Evolutionary conservation across 2,113 vertebrate genomes (phyloP).

Genomic region (Tachycineta bicolor): DNA sequence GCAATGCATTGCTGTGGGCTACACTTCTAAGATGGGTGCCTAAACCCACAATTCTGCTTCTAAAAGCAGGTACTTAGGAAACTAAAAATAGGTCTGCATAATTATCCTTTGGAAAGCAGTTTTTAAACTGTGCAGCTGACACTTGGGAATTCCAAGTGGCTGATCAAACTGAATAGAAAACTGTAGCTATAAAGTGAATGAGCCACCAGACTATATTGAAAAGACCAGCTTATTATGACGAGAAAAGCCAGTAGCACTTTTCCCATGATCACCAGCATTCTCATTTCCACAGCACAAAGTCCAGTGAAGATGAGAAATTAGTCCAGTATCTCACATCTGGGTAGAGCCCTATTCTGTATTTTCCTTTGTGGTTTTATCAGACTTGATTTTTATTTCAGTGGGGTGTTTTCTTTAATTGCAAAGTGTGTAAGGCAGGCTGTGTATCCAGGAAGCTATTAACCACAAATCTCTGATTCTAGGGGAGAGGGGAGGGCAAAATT

Average conservation of each 20-base stretch:
- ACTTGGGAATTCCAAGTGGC: constrained; percentile 68
- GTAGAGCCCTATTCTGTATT: not conserved
- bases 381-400: not conserved
- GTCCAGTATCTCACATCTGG: not conserved
- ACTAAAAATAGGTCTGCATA: constrained; percentile 53
- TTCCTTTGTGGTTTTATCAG: not conserved
- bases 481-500: not conserved
- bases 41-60: constrained; percentile 28
- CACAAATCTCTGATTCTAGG: not conserved
- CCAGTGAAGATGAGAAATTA: not conserved
- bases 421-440: not conserved
- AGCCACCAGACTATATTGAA: constrained; percentile 46
- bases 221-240: constrained; percentile 49
- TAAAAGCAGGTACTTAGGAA: constrained; percentile 59
- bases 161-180: constrained; percentile 67
- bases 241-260: constrained; percentile 53
- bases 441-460: constrained; percentile 28
- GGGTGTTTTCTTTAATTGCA: not conserved
- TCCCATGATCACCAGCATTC: constrained; percentile 33
- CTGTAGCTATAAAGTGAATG: constrained; percentile 63
- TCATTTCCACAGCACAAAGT: constrained; percentile 12
- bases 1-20: not conserved
- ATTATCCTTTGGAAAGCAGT: constrained; percentile 57
- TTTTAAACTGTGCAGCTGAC: constrained; percentile 59
- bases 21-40: not conserved